A percentile compares a stretch with the other conserved stretches of the same genome.
phyloP scores from a whole-genome alignment of 2,888 invertebrate genomes.

The Oxyscelio sp. region DNA sequence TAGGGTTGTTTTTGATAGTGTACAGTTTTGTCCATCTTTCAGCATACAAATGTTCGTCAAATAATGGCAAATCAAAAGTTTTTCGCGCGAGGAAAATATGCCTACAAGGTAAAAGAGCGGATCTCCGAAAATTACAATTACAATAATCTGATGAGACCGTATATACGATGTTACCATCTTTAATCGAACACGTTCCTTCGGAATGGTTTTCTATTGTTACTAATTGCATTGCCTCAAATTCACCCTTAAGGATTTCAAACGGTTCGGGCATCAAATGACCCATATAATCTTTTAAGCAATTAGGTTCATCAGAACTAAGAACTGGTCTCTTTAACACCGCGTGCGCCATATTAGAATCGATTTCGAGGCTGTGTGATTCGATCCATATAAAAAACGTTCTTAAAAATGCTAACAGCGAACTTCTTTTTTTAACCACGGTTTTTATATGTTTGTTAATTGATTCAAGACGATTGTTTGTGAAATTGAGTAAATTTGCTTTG shows the following conservation, averaged over 20 bases:
- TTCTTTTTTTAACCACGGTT: constrained; percentile 37
- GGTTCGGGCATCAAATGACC: constrained; percentile 33
- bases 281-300: constrained; percentile 19
- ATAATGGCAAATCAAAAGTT: constrained; percentile 7
- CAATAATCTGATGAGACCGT: constrained; percentile 13
- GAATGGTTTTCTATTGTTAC: neutral
- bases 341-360: constrained; percentile 20
- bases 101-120: constrained; percentile 32
- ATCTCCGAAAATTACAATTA: constrained; percentile 25
- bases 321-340: constrained; percentile 31
- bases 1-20: too few relatives aligned
- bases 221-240: neutral
- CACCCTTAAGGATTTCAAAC: constrained; percentile 8
- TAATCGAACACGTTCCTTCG: too few relatives aligned
- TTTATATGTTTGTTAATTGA: constrained; percentile 45
- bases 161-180: neutral
- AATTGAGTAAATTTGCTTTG: too few relatives aligned
- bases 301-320: neutral
- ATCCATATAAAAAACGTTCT: constrained; percentile 36
- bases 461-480: too few relatives aligned
- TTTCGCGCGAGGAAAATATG: constrained; percentile 20
- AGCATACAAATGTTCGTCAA: constrained; percentile 17
- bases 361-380: constrained; percentile 14
- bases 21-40: constrained; percentile 35
- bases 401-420: constrained; percentile 26